Conservation (phyloP, 1,140 invertebrate species). For the fruit fly (Drosophila melanogaster) region Release_6_plus_ISO1_MT NC_004354.4:15317501-15318000, state of each 20-base stretch:
- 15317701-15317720: constrained; percentile 27
- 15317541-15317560: too few species aligned
- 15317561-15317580: too few species aligned
- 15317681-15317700: constrained; percentile 46
- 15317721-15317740: constrained; percentile 1
- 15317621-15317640: constrained; percentile 74
- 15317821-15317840: constrained; percentile 44
- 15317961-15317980: constrained; percentile 10
- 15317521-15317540: too few species aligned
- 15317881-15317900: too few species aligned
- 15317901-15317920: too few species aligned
- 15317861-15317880: constrained; percentile 3
- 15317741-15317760: constrained; percentile 1
- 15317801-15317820: constrained; percentile 58
- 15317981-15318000: constrained; percentile 49
- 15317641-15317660: constrained; percentile 78
- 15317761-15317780: constrained; percentile 6
- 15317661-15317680: constrained; percentile 74
- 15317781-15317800: constrained; percentile 36
- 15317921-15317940: constrained; percentile 2
- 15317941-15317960: constrained; percentile 11
- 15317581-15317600: background rate
- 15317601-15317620: constrained; percentile 64
- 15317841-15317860: constrained; percentile 30
- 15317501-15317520: too few species aligned